Base-by-base conservation (phyloP, 2,113 vertebrate species). In the Bostrychus sinensis region DNA sequence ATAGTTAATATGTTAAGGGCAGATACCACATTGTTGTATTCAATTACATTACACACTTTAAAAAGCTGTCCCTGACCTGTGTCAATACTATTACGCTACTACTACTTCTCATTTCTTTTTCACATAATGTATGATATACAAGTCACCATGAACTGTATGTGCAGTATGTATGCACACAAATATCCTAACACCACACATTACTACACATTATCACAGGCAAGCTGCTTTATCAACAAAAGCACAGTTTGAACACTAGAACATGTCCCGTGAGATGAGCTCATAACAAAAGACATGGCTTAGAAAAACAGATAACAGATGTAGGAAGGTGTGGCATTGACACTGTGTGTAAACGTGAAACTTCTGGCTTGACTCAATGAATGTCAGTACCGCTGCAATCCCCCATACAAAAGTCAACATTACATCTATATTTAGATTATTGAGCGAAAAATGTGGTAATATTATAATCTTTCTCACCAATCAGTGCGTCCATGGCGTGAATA, bases 301-400 rank as follows among this genome's bases (percentile, higher is more conserved):
- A n/a, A n/a, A n/a, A n/a, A n/a, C 72, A 17, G 23, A 12, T 3
- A 26, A 55, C 50, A 56, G 34, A 59, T 69, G 62, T 34, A 30
- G 75, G 64, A 70, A 66, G 74, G 65, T 48, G 78, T 54, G 64
- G 78, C 53, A 46, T 4, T n/a, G 17, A 50, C 45, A 59, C 55
- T 67, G 62, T 70, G 75, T 46, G 9, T 11, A 28, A 59, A 72
- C 76, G 71, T 80, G 78, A 2, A 26, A 55, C 37, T 3, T 48
- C 32, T 37, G 8, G 19, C 42, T 20, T 22, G 39, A 10, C 23
- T 46, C 26, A n/a, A 28, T 7, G 11, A 38, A 26, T 26, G 10
- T 6, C 13, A 13, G 45, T 22, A 50, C 22, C 7, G 13, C 45
- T 0, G 25, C 13, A 26, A 2, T 7, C 12, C 61, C 28, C 11